phyloP scores from a whole-genome alignment of 2,113 vertebrate species.

The Vireo altiloquus region DNA sequence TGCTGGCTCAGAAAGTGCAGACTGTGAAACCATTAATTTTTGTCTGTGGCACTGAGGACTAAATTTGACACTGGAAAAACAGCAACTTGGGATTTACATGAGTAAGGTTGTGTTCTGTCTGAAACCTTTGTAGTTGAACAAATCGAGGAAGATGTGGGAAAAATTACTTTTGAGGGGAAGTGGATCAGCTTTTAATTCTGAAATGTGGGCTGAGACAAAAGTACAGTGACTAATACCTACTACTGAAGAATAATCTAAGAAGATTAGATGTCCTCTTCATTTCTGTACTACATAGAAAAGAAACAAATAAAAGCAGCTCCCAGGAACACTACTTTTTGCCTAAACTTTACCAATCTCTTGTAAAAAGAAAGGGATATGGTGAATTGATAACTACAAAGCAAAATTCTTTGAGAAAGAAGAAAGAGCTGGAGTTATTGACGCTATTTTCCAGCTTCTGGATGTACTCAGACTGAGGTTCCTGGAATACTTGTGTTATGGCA shows the following conservation, averaged over 20 bases:
- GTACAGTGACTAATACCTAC: not conserved
- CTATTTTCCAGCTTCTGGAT: not conserved
- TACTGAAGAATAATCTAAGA: not conserved
- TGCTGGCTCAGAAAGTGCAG: not conserved
- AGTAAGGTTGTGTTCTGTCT: not conserved
- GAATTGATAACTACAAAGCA: not conserved
- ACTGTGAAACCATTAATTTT: not conserved
- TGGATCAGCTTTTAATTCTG: not conserved
- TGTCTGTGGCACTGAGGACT: not conserved
- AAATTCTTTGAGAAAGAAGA: not conserved
- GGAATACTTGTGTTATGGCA: not conserved
- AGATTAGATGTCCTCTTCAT: not conserved
- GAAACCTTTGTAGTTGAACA: not conserved
- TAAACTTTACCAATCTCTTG: not conserved
- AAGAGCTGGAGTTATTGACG: not conserved
- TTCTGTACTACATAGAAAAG: not conserved
- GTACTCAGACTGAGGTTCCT: not conserved
- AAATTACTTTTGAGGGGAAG: not conserved
- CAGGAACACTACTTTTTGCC: not conserved
- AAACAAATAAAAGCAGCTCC: not conserved
- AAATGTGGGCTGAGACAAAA: not conserved
- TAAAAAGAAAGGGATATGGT: not conserved
- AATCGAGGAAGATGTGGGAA: not conserved
- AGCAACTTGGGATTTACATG: not conserved
- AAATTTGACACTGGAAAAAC: not conserved